These are phyloP conservation scores for Onchidella celtica DNA, from an alignment of 2,888 invertebrate genomes.

Conservation along the genomic window DNA sequence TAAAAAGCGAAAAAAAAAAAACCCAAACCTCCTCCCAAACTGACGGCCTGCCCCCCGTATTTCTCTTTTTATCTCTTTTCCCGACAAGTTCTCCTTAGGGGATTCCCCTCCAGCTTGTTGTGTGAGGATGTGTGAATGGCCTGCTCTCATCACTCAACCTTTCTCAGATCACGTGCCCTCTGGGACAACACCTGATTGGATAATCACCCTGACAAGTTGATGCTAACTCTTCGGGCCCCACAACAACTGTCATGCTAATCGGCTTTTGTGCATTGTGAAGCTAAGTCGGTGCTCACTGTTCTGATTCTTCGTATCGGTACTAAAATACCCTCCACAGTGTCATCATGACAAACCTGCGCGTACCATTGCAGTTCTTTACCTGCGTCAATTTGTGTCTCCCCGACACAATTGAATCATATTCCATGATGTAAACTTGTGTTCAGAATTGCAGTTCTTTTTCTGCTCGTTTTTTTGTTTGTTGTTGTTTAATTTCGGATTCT, in stretches of 20 bases:
- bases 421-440: too few relatives aligned
- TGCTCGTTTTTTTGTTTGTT: too few relatives aligned
- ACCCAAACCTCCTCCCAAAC: too few relatives aligned
- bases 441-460: too few relatives aligned
- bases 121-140: conserved; percentile 20
- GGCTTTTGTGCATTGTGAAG: conserved; percentile 26
- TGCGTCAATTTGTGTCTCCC: too few relatives aligned
- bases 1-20: neutral
- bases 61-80: conserved; percentile 11
- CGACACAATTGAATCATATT: too few relatives aligned
- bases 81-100: neutral
- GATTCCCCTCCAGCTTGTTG: neutral
- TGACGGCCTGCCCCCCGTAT: neutral
- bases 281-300: too few relatives aligned
- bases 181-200: conserved; percentile 40
- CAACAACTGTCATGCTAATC: conserved; percentile 29
- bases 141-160: conserved; percentile 39
- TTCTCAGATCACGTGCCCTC: conserved; percentile 16
- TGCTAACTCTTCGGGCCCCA: conserved; percentile 10
- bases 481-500: too few relatives aligned
- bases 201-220: conserved; percentile 34
- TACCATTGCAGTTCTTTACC: too few relatives aligned
- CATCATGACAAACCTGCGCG: too few relatives aligned
- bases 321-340: too few relatives aligned
- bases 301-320: too few relatives aligned